These are phyloP conservation scores for Drymodes brunneopygia DNA, from an alignment of 2,113 vertebrate species.

Conservation along the genomic window DNA sequence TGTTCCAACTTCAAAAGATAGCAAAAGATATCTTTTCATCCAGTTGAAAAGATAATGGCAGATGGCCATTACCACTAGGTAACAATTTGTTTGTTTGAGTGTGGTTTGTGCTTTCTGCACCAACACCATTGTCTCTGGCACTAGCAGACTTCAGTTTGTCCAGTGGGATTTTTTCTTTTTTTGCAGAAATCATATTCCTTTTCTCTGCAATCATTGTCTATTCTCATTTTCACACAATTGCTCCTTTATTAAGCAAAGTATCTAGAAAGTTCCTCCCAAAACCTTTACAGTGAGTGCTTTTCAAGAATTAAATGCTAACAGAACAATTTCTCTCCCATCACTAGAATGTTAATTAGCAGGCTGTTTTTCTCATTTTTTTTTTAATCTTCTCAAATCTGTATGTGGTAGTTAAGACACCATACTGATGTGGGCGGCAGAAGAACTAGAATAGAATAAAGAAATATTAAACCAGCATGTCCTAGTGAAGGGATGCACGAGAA, in stretches of 20 bases:
- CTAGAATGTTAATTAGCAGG: background rate
- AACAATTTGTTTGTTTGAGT: background rate
- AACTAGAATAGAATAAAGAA: background rate
- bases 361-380: background rate
- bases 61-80: background rate
- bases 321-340: background rate
- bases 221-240: conserved; percentile 21
- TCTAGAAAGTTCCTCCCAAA: conserved; percentile 2
- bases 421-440: background rate
- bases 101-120: background rate
- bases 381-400: background rate
- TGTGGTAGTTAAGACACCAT: background rate
- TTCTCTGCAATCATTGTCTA: conserved; percentile 5
- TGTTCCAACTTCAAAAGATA: background rate
- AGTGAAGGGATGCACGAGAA: accelerated
- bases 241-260: conserved; percentile 17
- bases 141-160: background rate
- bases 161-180: background rate
- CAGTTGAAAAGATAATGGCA: background rate
- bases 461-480: background rate
- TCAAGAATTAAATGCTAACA: conserved; percentile 13
- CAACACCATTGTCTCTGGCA: background rate
- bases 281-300: background rate
- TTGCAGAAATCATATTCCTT: background rate
- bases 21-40: background rate